Conservation (phyloP, 2,888 invertebrate species). For the Cataglyphis cursor region DNA sequence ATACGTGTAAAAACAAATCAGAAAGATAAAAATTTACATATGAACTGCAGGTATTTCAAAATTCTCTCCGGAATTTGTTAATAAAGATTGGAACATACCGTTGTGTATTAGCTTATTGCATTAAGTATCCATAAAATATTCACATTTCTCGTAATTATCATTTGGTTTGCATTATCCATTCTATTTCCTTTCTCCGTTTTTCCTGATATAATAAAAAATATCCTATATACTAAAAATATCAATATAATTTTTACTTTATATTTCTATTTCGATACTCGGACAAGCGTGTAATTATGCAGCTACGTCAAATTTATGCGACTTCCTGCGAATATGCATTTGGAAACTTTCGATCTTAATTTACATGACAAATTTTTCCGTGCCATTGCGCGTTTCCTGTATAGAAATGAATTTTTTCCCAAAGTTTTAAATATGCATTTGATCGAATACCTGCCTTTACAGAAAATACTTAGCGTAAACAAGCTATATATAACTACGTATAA, state of each 20-base stretch:
- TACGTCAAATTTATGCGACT: slow-evolving; percentile 23
- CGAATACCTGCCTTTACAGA: background rate
- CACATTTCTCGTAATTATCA: background rate
- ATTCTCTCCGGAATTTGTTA: background rate
- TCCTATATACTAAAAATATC: background rate
- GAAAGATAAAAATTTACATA: background rate
- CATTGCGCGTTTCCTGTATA: background rate
- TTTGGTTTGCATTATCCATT: background rate
- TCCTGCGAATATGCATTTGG: background rate
- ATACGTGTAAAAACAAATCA: background rate
- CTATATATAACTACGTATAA: background rate
- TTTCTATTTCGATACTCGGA: background rate
- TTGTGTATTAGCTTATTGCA: background rate
- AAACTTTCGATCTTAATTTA: slow-evolving; percentile 18
- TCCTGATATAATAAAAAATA: slow-evolving; percentile 6
- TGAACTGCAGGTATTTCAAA: background rate
- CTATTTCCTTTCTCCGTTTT: background rate
- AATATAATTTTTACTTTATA: background rate
- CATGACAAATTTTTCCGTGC: background rate
- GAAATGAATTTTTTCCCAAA: background rate
- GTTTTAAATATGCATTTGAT: background rate
- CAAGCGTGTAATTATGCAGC: background rate
- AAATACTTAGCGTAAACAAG: background rate
- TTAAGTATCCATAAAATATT: background rate
- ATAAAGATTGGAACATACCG: background rate